phyloP scores from a whole-genome alignment of 2,113 vertebrate genomes.

The Phalacrocorax pelagicus region DNA sequence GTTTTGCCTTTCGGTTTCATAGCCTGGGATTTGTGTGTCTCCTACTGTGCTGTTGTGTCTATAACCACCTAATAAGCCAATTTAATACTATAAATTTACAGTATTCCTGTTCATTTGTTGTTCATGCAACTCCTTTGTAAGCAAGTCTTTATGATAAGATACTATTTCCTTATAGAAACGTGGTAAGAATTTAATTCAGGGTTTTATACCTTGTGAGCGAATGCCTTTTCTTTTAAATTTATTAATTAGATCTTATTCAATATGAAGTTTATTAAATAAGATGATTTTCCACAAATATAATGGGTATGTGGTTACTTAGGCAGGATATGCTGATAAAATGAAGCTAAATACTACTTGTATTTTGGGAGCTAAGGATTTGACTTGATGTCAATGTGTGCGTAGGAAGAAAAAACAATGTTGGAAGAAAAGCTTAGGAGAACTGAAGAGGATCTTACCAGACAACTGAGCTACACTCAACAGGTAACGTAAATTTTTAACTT shows the following conservation, averaged over 20 bases:
- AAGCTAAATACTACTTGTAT: not conserved
- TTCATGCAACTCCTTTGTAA: not conserved
- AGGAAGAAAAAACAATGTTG: constrained; percentile 85
- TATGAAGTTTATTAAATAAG: not conserved
- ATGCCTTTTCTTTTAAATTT: not conserved
- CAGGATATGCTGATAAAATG: not conserved
- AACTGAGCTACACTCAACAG: constrained; percentile 87
- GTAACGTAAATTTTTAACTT: constrained; percentile 55
- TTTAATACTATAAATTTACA: not conserved
- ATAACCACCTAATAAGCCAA: not conserved
- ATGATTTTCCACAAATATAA: not conserved
- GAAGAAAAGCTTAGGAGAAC: constrained; percentile 84
- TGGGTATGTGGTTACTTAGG: not conserved
- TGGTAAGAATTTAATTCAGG: not conserved
- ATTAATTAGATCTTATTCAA: not conserved
- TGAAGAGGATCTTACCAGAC: constrained; percentile 86
- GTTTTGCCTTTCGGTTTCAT: not conserved
- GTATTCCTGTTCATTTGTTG: not conserved
- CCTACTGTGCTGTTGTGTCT: not conserved
- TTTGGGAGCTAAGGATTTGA: not conserved
- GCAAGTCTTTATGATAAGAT: not conserved
- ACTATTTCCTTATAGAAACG: not conserved
- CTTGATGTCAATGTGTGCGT: constrained; percentile 28
- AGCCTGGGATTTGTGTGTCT: not conserved
- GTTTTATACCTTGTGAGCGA: not conserved